phyloP scores from a whole-genome alignment of 2,113 vertebrate genomes.

The Picathartes gymnocephalus region DNA sequence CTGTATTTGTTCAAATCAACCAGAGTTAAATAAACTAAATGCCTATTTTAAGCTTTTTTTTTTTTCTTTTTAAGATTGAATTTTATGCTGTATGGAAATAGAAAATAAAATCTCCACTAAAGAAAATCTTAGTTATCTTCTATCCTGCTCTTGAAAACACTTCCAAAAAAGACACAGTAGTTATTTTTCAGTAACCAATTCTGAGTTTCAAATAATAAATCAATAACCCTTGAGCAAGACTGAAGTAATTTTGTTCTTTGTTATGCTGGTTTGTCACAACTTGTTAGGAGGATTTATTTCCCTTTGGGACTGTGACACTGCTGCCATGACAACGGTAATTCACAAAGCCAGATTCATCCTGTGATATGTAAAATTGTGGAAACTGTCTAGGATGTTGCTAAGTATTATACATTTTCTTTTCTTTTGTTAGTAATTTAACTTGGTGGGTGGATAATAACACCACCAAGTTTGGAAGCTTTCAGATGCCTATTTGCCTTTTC shows the following conservation, averaged over 20 bases:
- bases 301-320: conserved; percentile 25
- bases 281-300: conserved; percentile 44
- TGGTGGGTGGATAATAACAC: background rate
- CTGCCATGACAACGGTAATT: conserved; percentile 47
- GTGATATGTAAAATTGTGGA: conserved; percentile 19
- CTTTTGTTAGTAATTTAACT: conserved; percentile 4
- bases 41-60: background rate
- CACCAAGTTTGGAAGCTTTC: conserved; percentile 2
- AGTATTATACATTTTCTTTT: background rate
- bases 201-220: conserved; percentile 48
- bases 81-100: background rate
- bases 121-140: background rate
- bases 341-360: conserved; percentile 12
- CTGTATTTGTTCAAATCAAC: background rate
- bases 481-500: background rate
- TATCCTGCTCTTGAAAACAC: background rate
- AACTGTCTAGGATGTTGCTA: background rate
- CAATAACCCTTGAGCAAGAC: conserved; percentile 26
- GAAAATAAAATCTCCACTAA: background rate
- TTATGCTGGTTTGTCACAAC: conserved; percentile 49
- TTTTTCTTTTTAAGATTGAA: background rate
- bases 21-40: background rate
- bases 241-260: conserved; percentile 41
- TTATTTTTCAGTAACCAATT: conserved; percentile 30
- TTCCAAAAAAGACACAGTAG: background rate